Evolutionary conservation across 2,888 invertebrate species (phyloP), one percentile per base, ranked within the genome.

Genomic region (Scaptomyza tumidula): DNA sequence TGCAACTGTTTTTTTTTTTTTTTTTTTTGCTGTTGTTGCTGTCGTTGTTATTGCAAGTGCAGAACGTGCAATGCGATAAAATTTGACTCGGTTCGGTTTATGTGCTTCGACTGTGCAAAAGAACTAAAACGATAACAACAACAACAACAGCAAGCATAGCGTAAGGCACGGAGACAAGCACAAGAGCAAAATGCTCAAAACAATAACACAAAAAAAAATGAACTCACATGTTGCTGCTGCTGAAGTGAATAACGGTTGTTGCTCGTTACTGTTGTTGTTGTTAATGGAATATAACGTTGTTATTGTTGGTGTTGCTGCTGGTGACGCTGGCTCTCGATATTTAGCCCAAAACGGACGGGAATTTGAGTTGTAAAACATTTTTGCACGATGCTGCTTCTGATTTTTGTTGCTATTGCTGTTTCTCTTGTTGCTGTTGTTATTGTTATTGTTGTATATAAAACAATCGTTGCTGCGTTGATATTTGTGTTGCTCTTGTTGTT

Each of bases 351-450:
- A 55, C 14, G 63, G 56, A 55, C 66, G 62, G 14, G 54, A 45
- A 49, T 75, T 75, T 24, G 72, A 72, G 44, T 83, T 82, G 56
- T 80, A 84, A 69, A 65, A 84, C 81, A 73, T 69, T 75, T 75
- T 80, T 24, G 46, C 49, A 27, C 48, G 56, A 6, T 63, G 77
- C 46, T 63, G 77, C 46, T 37, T 52, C 6, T 16, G 48, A 31
- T 24, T 50, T 46, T 35, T 16, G 57, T 37, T 37, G 14, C 24
- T 9, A 19, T 19, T 19, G 19, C 19, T 19, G 19, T 19, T 19
- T 19, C 11, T 45, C 24, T 29, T 59, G 6, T 7, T 46, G 35
- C 6, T 13, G 16, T 14, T 13, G 10, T 9, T 45, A 35, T 3
- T 7, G 48, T 61, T 31, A 14, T 29, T 41, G 49, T 27, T 52